A percentile compares a stretch with the other conserved stretches of the same genome.
Conservation (phyloP, 2,888 invertebrate genomes). For the Platycheirus rosarum region DNA sequence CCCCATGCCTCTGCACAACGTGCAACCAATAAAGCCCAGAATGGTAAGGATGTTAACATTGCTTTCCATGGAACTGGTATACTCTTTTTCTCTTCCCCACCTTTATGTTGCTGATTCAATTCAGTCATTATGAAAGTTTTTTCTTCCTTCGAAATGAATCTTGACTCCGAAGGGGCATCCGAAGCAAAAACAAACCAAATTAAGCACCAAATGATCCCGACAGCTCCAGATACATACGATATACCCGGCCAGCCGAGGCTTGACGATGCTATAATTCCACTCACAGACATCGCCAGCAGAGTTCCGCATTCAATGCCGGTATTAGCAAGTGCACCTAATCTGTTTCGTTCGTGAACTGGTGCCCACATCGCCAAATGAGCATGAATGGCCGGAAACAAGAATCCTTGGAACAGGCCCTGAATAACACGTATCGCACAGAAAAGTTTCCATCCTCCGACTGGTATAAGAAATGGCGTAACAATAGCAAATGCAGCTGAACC, state of each 20-base stretch:
- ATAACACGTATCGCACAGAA: conserved; percentile 84
- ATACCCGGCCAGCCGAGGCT: conserved; percentile 85
- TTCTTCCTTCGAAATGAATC: conserved; percentile 84
- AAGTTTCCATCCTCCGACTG: conserved; percentile 84
- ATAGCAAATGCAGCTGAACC: conserved; percentile 86
- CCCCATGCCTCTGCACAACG: conserved; percentile 85
- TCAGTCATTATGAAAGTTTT: conserved; percentile 83
- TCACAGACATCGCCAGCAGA: conserved; percentile 84
- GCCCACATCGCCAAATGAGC: conserved; percentile 86
- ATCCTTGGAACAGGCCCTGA: conserved; percentile 86
- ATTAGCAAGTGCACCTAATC: conserved; percentile 84
- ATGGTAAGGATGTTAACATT: conserved; percentile 86
- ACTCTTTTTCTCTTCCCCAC: conserved; percentile 75
- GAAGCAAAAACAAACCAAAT: conserved; percentile 84
- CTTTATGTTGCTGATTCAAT: not conserved
- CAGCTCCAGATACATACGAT: conserved; percentile 84
- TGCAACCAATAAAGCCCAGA: conserved; percentile 84
- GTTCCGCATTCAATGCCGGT: conserved; percentile 86
- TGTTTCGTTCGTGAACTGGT: conserved; percentile 86
- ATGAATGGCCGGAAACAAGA: conserved; percentile 85
- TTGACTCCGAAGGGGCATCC: conserved; percentile 84
- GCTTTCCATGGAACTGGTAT: conserved; percentile 85
- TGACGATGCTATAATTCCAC: conserved; percentile 84
- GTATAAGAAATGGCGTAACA: conserved; percentile 86
- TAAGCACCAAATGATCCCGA: conserved; percentile 83